Conservation (phyloP, 2,888 invertebrate genomes). For the Sminthurides aquaticus region DNA sequence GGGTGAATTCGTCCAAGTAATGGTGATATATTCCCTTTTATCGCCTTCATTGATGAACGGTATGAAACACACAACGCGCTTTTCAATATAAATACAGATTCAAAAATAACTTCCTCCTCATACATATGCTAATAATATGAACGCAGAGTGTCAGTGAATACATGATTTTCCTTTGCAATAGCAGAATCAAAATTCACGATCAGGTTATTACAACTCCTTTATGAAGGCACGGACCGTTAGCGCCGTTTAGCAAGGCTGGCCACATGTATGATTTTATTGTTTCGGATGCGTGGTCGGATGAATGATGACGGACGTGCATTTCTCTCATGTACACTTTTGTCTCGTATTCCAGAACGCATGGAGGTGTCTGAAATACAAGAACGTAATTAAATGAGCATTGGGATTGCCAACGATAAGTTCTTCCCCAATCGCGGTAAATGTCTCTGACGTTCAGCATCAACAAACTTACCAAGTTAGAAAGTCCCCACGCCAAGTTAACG, state of each 20-base stretch:
- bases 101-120: no score
- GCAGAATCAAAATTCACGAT: no score
- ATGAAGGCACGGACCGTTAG: constrained; percentile 63
- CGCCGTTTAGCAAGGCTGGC: constrained; percentile 70
- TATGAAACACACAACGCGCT: no score
- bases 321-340: constrained; percentile 60
- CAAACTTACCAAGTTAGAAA: constrained; percentile 63
- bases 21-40: no score
- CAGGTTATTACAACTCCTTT: constrained; percentile 78
- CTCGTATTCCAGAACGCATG: constrained; percentile 52
- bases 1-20: no score
- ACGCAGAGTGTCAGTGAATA: no score
- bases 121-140: no score
- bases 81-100: no score
- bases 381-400: constrained; percentile 9
- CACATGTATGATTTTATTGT: constrained; percentile 73
- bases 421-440: no score
- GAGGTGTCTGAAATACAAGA: constrained; percentile 45
- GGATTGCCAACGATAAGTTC: not conserved
- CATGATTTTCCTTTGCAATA: no score
- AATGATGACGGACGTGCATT: constrained; percentile 70
- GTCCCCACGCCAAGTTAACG: constrained; percentile 78
- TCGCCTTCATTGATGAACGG: no score
- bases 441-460: not conserved
- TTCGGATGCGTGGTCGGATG: constrained; percentile 65